Conservation (phyloP, 2,888 invertebrate species). For the Anarsia innoxiella region DNA sequence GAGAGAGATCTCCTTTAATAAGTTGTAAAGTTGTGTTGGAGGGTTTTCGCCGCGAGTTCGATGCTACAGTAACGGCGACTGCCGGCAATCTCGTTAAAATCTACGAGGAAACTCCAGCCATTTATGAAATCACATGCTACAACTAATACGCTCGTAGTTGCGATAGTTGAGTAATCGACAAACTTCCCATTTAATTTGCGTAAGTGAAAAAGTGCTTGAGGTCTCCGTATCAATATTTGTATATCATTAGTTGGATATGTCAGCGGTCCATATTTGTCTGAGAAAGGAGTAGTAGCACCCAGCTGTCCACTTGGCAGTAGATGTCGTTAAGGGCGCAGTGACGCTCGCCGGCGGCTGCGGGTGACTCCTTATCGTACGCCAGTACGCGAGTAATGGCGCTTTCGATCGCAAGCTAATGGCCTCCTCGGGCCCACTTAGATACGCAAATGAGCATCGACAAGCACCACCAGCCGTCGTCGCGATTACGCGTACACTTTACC, state of each 20-base stretch:
- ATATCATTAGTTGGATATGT: conserved; percentile 1
- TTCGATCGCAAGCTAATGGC: conserved; percentile 72
- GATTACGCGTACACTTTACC: conserved; percentile 44
- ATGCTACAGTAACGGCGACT: conserved; percentile 47
- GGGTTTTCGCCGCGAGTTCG: conserved; percentile 52
- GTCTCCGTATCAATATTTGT: conserved; percentile 4
- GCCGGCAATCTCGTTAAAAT: conserved; percentile 70
- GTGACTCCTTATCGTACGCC: conserved; percentile 60
- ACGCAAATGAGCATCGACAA: conserved; percentile 72
- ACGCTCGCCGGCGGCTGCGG: conserved; percentile 32
- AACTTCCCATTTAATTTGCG: conserved; percentile 12
- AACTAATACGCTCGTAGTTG: conserved; percentile 33
- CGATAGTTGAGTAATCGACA: conserved; percentile 21
- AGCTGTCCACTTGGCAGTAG: conserved; percentile 54
- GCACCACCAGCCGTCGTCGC: conserved; percentile 38
- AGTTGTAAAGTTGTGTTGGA: conserved; percentile 65
- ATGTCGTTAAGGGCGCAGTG: conserved; percentile 58
- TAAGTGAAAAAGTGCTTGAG: conserved; percentile 11
- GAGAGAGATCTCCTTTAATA: conserved; percentile 58
- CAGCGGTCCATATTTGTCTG: background rate
- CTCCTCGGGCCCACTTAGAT: conserved; percentile 70
- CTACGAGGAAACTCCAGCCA: conserved; percentile 53
- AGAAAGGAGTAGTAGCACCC: conserved; percentile 38
- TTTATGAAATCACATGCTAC: conserved; percentile 54
- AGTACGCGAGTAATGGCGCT: conserved; percentile 68